Percentiles rank a stretch among this genome's conserved stretches.
Conservation (phyloP, 2,888 invertebrate species). For the Baccha elongata region DNA sequence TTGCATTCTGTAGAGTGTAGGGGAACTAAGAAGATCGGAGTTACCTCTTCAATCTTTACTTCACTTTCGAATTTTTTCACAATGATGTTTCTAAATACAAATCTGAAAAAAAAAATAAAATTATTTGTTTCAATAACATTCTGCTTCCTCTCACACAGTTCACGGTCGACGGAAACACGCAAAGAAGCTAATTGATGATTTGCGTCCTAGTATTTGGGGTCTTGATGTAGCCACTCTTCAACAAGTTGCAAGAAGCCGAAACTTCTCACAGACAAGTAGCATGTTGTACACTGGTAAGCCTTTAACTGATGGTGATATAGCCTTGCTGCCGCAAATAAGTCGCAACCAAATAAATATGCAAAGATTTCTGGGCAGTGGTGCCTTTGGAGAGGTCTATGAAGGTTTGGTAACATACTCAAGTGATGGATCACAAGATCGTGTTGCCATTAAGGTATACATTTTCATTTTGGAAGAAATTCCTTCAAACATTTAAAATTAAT, state of each 20-base stretch:
- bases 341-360: slow-evolving; percentile 93
- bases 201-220: slow-evolving; percentile 86
- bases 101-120: no score
- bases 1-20: no score
- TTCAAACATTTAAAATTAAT: not conserved
- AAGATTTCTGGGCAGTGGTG: slow-evolving; percentile 96
- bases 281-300: slow-evolving; percentile 88
- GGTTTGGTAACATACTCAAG: slow-evolving; percentile 90
- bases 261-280: slow-evolving; percentile 92
- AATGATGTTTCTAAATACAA: no score
- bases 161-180: slow-evolving; percentile 86
- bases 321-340: slow-evolving; percentile 92
- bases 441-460: slow-evolving; percentile 92
- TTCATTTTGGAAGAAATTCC: not conserved
- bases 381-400: slow-evolving; percentile 98
- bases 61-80: no score
- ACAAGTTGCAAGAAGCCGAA: slow-evolving; percentile 88
- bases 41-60: no score
- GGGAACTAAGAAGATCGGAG: no score
- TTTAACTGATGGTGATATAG: slow-evolving; percentile 90
- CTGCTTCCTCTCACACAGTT: slow-evolving; percentile 82
- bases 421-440: slow-evolving; percentile 87
- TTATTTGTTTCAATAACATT: no score
- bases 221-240: slow-evolving; percentile 93
- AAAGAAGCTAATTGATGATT: slow-evolving; percentile 86